Conservation (phyloP, 2,888 invertebrate species). For the Drosophila leonis region DNA sequence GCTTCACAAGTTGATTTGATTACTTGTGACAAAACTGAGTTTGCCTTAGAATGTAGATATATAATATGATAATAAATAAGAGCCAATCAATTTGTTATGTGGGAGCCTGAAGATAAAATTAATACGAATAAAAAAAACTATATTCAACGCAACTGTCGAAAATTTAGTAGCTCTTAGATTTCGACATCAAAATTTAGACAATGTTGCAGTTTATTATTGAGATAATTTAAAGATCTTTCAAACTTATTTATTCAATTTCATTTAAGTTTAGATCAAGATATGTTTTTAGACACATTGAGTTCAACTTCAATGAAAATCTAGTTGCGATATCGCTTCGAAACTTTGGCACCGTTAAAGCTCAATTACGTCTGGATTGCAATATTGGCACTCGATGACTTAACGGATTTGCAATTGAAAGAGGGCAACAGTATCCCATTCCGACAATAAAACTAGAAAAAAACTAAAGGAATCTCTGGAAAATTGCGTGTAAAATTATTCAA, state of each 20-base stretch:
- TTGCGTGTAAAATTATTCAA: conserved; percentile 60
- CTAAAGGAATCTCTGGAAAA: conserved; percentile 17
- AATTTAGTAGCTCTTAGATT: not conserved
- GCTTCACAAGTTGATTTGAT: conserved; percentile 28
- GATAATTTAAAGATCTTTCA: not conserved
- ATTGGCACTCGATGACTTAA: conserved; percentile 28
- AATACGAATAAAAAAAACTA: not conserved
- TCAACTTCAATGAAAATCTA: not conserved
- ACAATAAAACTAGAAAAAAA: not conserved
- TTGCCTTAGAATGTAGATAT: not conserved
- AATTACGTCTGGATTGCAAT: conserved; percentile 17
- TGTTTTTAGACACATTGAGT: not conserved
- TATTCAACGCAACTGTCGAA: not conserved
- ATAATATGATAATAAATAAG: not conserved
- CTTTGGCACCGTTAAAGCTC: not conserved
- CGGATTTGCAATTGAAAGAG: conserved; percentile 23
- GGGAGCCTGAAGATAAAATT: not conserved
- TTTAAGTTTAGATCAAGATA: not conserved
- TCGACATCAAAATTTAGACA: not conserved
- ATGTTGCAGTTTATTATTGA: not conserved
- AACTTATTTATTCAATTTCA: not conserved
- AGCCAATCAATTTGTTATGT: not conserved
- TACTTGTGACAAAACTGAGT: conserved; percentile 4
- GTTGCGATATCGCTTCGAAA: not conserved
- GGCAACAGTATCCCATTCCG: not conserved